Evolutionary conservation across 2,113 vertebrate genomes (phyloP).

Genomic region (Urocynchramus pylzowi): DNA sequence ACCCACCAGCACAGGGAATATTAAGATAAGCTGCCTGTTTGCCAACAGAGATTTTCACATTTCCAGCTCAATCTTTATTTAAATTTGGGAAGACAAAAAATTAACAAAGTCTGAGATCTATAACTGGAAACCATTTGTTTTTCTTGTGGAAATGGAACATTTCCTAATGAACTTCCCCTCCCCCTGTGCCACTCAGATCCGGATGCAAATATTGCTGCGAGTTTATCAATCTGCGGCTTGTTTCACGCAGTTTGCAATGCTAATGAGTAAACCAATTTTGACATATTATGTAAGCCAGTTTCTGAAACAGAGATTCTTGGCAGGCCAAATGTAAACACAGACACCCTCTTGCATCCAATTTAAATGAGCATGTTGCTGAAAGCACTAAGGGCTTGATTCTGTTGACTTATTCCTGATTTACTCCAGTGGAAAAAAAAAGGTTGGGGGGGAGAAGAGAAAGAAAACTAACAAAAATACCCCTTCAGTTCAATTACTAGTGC

Average conservation of each 20-base stretch:
- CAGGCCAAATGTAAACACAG: slow-evolving; percentile 69
- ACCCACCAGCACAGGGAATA: neutral
- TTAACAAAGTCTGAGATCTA: neutral
- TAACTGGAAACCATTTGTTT: slow-evolving; percentile 44
- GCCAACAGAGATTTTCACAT: neutral
- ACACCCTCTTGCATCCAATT: slow-evolving; percentile 61
- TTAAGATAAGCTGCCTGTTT: neutral
- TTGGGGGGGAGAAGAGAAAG: neutral
- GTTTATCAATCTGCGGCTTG: slow-evolving; percentile 54
- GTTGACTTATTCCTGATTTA: slow-evolving; percentile 53
- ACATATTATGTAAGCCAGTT: slow-evolving; percentile 68
- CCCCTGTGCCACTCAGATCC: slow-evolving; percentile 19
- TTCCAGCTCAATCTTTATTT: slow-evolving; percentile 13
- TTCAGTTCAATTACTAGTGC: slow-evolving; percentile 2
- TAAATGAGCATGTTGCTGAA: slow-evolving; percentile 59
- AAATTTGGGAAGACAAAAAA: slow-evolving; percentile 20
- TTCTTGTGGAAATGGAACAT: neutral
- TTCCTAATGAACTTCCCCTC: slow-evolving; percentile 59
- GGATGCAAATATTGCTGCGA: slow-evolving; percentile 51
- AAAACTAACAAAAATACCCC: neutral
- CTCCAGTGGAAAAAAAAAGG: neutral
- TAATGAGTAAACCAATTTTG: slow-evolving; percentile 68
- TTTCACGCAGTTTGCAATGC: slow-evolving; percentile 63
- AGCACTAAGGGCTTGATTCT: slow-evolving; percentile 50
- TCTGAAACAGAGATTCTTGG: slow-evolving; percentile 68